Conservation (phyloP, 2,888 invertebrate genomes). For the Scaptomyza flava region DNA sequence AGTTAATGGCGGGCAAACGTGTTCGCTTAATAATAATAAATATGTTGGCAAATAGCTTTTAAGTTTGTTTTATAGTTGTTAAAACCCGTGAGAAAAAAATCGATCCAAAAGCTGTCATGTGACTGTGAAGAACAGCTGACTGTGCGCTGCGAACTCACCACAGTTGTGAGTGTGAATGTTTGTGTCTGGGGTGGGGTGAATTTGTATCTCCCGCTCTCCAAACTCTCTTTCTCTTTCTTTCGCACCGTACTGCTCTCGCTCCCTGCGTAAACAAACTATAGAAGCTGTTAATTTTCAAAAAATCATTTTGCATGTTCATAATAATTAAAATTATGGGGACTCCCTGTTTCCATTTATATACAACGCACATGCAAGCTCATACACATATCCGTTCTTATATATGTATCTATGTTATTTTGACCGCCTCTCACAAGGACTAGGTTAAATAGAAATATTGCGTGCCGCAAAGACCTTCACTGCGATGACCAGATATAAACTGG, state of each 20-base stretch:
- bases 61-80: conserved; percentile 56
- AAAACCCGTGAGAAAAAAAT: conserved; percentile 83
- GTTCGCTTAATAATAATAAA: conserved; percentile 38
- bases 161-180: conserved; percentile 41
- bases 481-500: conserved; percentile 61
- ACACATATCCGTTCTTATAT: neutral
- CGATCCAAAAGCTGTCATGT: conserved; percentile 84
- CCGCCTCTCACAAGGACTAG: conserved; percentile 53
- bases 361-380: neutral
- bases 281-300: conserved; percentile 45
- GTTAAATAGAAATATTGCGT: conserved; percentile 69
- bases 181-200: conserved; percentile 50
- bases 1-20: conserved; percentile 2
- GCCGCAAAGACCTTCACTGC: conserved; percentile 66
- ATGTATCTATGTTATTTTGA: conserved; percentile 14
- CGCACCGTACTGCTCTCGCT: conserved; percentile 4
- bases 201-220: conserved; percentile 20
- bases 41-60: conserved; percentile 47
- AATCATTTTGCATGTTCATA: conserved; percentile 33
- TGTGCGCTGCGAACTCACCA: conserved; percentile 60
- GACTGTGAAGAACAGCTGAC: conserved; percentile 85
- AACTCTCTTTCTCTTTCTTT: conserved; percentile 10
- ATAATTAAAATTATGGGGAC: conserved; percentile 33
- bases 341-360: conserved; percentile 3
- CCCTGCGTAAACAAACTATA: conserved; percentile 68